Evolutionary conservation across 2,113 vertebrate genomes (phyloP).

Genomic region (Nannobrachium achirus): DNA sequence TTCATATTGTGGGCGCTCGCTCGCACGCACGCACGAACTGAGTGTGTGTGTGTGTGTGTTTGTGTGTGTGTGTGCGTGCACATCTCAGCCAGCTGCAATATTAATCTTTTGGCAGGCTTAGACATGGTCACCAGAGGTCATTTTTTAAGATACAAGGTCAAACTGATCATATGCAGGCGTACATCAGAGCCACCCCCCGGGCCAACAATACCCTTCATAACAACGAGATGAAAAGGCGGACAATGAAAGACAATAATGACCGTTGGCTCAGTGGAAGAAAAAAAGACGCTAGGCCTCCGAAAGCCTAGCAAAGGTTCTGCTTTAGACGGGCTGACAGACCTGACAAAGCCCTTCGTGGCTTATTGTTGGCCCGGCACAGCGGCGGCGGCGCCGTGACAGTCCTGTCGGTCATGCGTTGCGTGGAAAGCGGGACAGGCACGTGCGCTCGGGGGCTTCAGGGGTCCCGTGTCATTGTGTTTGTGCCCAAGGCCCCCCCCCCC

Average conservation of each 20-base stretch:
- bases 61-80: slow-evolving; percentile 26
- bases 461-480: slow-evolving; percentile 53
- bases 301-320: slow-evolving; percentile 56
- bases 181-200: slow-evolving; percentile 39
- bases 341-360: slow-evolving; percentile 58
- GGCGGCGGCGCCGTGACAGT: slow-evolving; percentile 39
- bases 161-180: slow-evolving; percentile 59
- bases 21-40: slow-evolving; percentile 17
- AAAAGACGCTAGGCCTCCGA: slow-evolving; percentile 49
- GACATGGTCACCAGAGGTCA: slow-evolving; percentile 47
- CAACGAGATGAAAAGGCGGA: slow-evolving; percentile 57
- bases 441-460: slow-evolving; percentile 32
- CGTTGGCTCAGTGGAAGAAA: slow-evolving; percentile 25
- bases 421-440: slow-evolving; percentile 35
- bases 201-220: slow-evolving; percentile 30
- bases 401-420: slow-evolving; percentile 44
- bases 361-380: slow-evolving; percentile 53
- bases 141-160: slow-evolving; percentile 60
- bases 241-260: slow-evolving; percentile 55
- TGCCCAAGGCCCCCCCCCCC: neutral
- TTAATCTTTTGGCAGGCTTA: slow-evolving; percentile 22
- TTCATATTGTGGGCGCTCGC: slow-evolving; percentile 4
- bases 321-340: slow-evolving; percentile 57
- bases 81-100: slow-evolving; percentile 15
- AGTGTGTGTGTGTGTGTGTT: neutral